Percentiles rank a stretch among this genome's conserved stretches.
These are phyloP conservation scores for Drosophila prostipennis DNA, from an alignment of 2,888 invertebrate genomes.

Conservation along the genomic window DNA sequence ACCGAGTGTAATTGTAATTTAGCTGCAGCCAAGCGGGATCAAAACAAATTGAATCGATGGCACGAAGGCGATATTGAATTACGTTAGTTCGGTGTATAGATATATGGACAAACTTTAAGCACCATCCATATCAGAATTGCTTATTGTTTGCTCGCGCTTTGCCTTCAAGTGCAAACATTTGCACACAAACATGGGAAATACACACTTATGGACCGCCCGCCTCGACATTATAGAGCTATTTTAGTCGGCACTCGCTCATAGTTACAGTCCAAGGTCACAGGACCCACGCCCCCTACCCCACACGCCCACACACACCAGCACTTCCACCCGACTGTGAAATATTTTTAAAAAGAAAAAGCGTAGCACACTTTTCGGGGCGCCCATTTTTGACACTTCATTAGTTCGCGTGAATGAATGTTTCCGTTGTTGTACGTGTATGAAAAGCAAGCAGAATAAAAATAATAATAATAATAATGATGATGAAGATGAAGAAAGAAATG, in stretches of 20 bases:
- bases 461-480: conserved; percentile 5
- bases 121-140: conserved; percentile 36
- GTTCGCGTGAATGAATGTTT: conserved; percentile 68
- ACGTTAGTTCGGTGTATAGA: conserved; percentile 20
- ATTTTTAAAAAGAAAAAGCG: conserved; percentile 41
- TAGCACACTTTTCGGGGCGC: conserved; percentile 63
- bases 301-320: conserved; percentile 1
- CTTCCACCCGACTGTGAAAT: conserved; percentile 13
- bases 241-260: conserved; percentile 53
- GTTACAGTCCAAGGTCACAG: conserved; percentile 45
- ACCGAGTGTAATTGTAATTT: conserved; percentile 71
- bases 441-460: conserved; percentile 20
- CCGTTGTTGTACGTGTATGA: conserved; percentile 62
- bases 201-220: conserved; percentile 21
- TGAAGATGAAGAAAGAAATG: conserved; percentile 3
- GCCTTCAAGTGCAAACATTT: conserved; percentile 64
- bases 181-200: conserved; percentile 24
- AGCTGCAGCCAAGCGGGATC: conserved; percentile 58
- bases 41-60: conserved; percentile 53
- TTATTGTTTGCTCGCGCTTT: conserved; percentile 50
- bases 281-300: not conserved
- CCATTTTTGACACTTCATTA: conserved; percentile 75
- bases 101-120: conserved; percentile 20
- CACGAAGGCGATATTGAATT: conserved; percentile 53
- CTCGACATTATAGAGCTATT: conserved; percentile 69